These are phyloP conservation scores for Drosophila mayri DNA, from an alignment of 1,140 invertebrate genomes.

Conservation along the genomic window DNA sequence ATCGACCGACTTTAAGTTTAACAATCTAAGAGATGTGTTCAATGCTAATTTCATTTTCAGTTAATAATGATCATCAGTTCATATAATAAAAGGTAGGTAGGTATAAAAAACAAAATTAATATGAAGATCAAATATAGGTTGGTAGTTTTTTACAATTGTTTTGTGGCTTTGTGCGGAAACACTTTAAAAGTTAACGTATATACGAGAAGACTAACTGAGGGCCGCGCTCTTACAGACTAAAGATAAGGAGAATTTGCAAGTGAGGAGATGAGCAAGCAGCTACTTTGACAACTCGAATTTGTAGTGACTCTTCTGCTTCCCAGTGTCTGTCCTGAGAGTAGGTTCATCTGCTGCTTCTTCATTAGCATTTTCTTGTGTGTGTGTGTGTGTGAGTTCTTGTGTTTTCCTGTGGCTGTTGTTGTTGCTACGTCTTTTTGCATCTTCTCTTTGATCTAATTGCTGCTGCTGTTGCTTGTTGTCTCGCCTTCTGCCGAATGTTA, in stretches of 20 bases:
- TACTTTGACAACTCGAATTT: slow-evolving; percentile 19
- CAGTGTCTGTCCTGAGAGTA: slow-evolving; percentile 18
- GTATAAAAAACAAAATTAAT: slow-evolving; percentile 43
- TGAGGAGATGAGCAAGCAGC: slow-evolving; percentile 13
- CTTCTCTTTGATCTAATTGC: slow-evolving; percentile 30
- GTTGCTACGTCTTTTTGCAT: slow-evolving; percentile 35
- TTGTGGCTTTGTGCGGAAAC: slow-evolving; percentile 36
- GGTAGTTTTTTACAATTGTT: slow-evolving; percentile 25
- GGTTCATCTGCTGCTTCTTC: slow-evolving; percentile 4
- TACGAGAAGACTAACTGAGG: slow-evolving; percentile 45
- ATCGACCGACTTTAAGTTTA: slow-evolving; percentile 40
- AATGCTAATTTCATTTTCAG: slow-evolving; percentile 42
- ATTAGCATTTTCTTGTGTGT: slow-evolving; percentile 3
- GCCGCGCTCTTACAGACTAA: slow-evolving; percentile 31
- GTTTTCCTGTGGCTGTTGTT: slow-evolving; percentile 50
- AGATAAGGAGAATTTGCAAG: slow-evolving; percentile 26
- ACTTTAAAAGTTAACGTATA: slow-evolving; percentile 52
- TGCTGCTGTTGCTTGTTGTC: slow-evolving; percentile 19
- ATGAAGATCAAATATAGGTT: slow-evolving; percentile 46
- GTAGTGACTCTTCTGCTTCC: slow-evolving; percentile 19
- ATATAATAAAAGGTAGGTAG: slow-evolving; percentile 23
- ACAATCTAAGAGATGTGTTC: slow-evolving; percentile 42
- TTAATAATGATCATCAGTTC: slow-evolving; percentile 40
- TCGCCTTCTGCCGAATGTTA: slow-evolving; percentile 33
- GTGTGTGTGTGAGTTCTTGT: background rate